These are phyloP conservation scores for Leucophenga varia DNA, from an alignment of 1,140 invertebrate species.

Conservation along the genomic window DNA sequence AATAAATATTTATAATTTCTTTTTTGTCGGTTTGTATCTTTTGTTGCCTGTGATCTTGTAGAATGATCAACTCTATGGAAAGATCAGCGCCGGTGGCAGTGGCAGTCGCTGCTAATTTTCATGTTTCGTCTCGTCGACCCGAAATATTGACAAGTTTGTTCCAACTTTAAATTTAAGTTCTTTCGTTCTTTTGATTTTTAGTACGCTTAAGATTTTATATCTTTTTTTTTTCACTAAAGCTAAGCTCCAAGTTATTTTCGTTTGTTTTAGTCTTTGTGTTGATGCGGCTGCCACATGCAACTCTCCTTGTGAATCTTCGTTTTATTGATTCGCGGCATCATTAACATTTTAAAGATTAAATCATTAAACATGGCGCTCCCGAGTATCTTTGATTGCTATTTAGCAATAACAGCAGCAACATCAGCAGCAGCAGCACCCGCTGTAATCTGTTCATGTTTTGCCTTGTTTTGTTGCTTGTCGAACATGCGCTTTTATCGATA, in stretches of 20 bases:
- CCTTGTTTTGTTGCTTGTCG: slow-evolving; percentile 48
- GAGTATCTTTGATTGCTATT: slow-evolving; percentile 2
- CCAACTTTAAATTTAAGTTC: not conserved
- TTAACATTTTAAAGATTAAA: slow-evolving; percentile 53
- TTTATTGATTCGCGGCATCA: slow-evolving; percentile 33
- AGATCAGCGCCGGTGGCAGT: slow-evolving; percentile 21
- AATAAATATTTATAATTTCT: not conserved
- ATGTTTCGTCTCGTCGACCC: too few relatives aligned
- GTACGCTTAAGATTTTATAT: slow-evolving; percentile 23
- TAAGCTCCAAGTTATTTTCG: too few relatives aligned
- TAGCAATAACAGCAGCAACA: slow-evolving; percentile 1
- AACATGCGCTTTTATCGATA: slow-evolving; percentile 53
- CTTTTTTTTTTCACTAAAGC: not conserved
- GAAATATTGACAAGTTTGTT: too few relatives aligned
- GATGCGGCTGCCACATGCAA: too few relatives aligned
- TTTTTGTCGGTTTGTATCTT: too few relatives aligned
- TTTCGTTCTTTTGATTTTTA: not conserved
- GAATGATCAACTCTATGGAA: too few relatives aligned
- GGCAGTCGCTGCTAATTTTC: slow-evolving; percentile 53
- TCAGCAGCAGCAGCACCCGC: slow-evolving; percentile 9
- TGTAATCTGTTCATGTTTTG: slow-evolving; percentile 51
- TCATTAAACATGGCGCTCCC: slow-evolving; percentile 50
- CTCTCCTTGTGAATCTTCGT: not conserved
- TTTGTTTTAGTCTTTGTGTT: too few relatives aligned
- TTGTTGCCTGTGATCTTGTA: too few relatives aligned